Evolutionary conservation across 2,113 vertebrate genomes (phyloP), one percentile per base, ranked within the genome.

Genomic region (Sterrhoptilus dennistouni): DNA sequence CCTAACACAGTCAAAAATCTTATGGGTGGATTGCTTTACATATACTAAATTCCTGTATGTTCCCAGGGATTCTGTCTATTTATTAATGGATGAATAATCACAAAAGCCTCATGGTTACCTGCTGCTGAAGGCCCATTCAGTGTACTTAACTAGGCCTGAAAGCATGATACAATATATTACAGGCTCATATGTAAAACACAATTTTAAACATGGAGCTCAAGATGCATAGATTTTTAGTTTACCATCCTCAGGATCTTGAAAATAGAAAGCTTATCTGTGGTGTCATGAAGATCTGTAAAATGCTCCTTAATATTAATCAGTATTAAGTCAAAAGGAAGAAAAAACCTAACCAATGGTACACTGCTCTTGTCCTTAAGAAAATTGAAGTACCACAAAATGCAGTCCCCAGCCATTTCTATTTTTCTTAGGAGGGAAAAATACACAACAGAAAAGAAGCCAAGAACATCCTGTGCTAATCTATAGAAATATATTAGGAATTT

Each of bases 101-200:
- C 6, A n/a, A 72, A 89, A 47, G 2, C 12, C 10, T 54, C 29
- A 35, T 35, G 63, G 31, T 15, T 65, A 54, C 21, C 25, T 75
- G 53, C 49, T 82, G 52, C 31, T 65, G 64, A 65, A 63, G 25
- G 12, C 11, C 33, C 4, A 1, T 66, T 66, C 38, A 33, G 15
- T 16, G 18, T 33, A 7, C 2, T 31, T 91, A 54, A 54, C 27
- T 42, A 47, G 22, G 52, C 19, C n/a, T 54, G 12, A 54, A 70
- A 70, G 3, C 14, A 29, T 0, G 0, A 33, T 36, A 31, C 5
- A 38, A 4, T 16, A 15, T 28, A 40, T 72, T 38, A 17, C 8
- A 47, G 23, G 8, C 24, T 78, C 0, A 0, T 11, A 38, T 14
- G 11, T 28, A 74, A 61, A 92, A 83, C 8, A 4, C 7, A 74